Evolutionary conservation across 1,140 invertebrate species (phyloP), one percentile per base, ranked within the genome.

Genomic region (Aradophagus sp.): DNA sequence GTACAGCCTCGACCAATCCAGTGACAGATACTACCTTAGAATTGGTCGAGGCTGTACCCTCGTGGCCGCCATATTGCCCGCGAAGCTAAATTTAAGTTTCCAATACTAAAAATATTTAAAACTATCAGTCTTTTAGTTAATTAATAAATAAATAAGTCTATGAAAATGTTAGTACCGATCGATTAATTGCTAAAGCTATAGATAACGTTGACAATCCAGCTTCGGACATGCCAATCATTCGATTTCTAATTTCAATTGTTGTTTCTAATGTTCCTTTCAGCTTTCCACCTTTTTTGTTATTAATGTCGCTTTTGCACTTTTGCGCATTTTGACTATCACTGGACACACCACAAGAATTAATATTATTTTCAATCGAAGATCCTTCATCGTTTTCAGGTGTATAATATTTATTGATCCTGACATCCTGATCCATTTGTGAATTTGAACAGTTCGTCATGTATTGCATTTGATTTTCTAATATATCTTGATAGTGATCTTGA

Each of bases 191-290:
- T 8, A 86, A 72, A 13, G 84, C 84, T 39, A 86, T 86, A 2
- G 84, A 86, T 17, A 86, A 48, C 2, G 84, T 85, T 10, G 84
- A 85, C 13, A 86, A 42, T 59, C 84, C 84, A n/a, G 84, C 84
- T 32, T 85, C 83, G 0, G 84, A 79, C 84, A 86, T 86, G 17
- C 84, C 84, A 20, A 86, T 85, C 84, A 86, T 86, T 39, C 84
- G 77, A 69, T 85, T 86, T 14, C 84, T 77, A 41, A 86, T 81
- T 67, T 86, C 84, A 11, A 86, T 79, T 23, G 83, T 85, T 1
- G 84, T 86, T 67, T 86, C 84, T 7, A 86, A 50, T 0, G 84
- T 86, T 34, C 84, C 84, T 59, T 85, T 85, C 1, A 79, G 75
- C 65, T 86, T 85, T 0, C 84, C 84, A 12, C 84, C 84, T 48